Base-by-base conservation (phyloP, 2,113 vertebrate species). In the Amblyopsis rosae region DNA sequence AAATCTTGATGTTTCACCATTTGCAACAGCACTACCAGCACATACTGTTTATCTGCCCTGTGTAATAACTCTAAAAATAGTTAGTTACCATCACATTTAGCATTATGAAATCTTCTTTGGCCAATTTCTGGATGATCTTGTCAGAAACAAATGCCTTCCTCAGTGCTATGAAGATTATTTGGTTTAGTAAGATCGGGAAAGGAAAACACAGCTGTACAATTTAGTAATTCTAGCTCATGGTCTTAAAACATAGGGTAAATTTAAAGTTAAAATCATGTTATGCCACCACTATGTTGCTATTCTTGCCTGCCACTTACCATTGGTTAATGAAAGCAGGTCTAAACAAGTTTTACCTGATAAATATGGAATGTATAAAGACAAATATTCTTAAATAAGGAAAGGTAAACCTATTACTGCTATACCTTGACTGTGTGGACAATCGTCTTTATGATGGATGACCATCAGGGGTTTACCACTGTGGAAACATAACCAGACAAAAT, bases 381-480 rank as follows among this genome's bases (percentile, higher is more conserved):
- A 6, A 8, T 41, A 41, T 41, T 41, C 7, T 41, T 5, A 6
- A 41, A 41, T 41, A 41, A 41, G 5, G 7, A 41, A 41, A 41
- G 35, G 35, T 41, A 41, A 41, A 41, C 35, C 6, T 1, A 41
- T 7, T 41, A 41, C 35, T 41, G 35, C 67, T 12, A 90, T 93
- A 96, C 94, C 94, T 96, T 95, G 86, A 81, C 93, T 91, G 67
- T 93, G 86, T n/a, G 91, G 93, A 75, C 95, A 96, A 0, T 93
- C 83, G 1, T 93, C 92, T 73, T 89, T 79, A 79, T 97, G 95
- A 87, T 95, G 94, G 87, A 96, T 96, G 71, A 92, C 77, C 90
- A 97, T 97, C 84, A 97, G 55, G 3, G 96, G 95, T 77, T 95
- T 96, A 57, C 94, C 90, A 79, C 95, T 98, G 80, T 48, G 63